A percentile compares a stretch with the other conserved stretches of the same genome.
These are phyloP conservation scores for Valencia hispanica DNA, from an alignment of 2,797 vertebrate genomes.

Conservation along the genomic window DNA sequence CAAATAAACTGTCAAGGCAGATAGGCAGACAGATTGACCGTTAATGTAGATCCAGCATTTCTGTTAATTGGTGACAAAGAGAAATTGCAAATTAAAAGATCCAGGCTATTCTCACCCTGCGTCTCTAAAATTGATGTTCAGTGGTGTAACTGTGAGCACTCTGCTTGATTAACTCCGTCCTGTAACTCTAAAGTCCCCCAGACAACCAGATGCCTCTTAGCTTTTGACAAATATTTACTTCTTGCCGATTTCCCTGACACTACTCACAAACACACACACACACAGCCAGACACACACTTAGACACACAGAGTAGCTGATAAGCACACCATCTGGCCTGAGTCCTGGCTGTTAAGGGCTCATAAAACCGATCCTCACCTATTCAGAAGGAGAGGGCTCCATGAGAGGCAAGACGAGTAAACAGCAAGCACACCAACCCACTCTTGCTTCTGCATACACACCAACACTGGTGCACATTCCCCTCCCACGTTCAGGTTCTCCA, in stretches of 20 bases:
- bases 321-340: conserved; percentile 79
- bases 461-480: conserved; percentile 5
- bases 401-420: conserved; percentile 25
- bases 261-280: conserved; percentile 18
- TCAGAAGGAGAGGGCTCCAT: conserved; percentile 49
- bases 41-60: neutral
- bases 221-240: conserved; percentile 81
- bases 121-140: conserved; percentile 16
- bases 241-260: conserved; percentile 57
- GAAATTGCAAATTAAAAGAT: neutral
- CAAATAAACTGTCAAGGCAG: neutral
- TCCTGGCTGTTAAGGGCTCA: conserved; percentile 75
- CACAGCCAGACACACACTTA: conserved; percentile 33
- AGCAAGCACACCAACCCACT: conserved; percentile 13
- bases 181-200: conserved; percentile 57
- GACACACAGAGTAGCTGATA: conserved; percentile 68
- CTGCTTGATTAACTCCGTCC: conserved; percentile 44
- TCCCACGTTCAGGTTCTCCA: conserved; percentile 20
- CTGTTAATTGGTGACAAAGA: conserved; percentile 1
- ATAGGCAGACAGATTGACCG: neutral
- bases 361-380: conserved; percentile 72
- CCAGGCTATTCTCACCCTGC: neutral
- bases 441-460: neutral
- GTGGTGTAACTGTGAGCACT: conserved; percentile 32
- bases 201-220: conserved; percentile 73